phyloP scores from a whole-genome alignment of 2,888 invertebrate species.

The Drosophila helvetica region DNA sequence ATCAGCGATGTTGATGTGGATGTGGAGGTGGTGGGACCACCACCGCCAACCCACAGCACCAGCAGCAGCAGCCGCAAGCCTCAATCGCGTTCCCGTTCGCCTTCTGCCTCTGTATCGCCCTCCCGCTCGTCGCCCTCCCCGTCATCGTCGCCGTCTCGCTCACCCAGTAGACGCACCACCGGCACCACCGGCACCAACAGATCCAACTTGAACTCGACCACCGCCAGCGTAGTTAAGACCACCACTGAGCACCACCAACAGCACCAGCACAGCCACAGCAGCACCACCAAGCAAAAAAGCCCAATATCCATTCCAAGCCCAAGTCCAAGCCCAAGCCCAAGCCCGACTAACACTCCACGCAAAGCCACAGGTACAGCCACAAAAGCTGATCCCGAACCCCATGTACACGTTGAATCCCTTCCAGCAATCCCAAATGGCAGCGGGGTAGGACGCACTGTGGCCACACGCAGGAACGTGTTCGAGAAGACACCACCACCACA shows the following conservation, averaged over 20 bases:
- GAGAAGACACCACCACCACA: constrained; percentile 64
- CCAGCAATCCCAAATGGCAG: constrained; percentile 53
- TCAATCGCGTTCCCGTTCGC: constrained; percentile 22
- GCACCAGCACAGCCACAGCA: constrained; percentile 16
- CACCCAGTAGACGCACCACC: constrained; percentile 51
- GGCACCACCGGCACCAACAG: too few species aligned
- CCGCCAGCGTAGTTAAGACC: constrained; percentile 60
- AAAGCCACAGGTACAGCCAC: constrained; percentile 1
- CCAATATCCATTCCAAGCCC: constrained; percentile 7
- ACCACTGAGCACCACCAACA: constrained; percentile 73
- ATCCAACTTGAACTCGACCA: constrained; percentile 35
- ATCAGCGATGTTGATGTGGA: constrained; percentile 56
- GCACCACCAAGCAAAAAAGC: constrained; percentile 37
- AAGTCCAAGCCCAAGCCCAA: constrained; percentile 52
- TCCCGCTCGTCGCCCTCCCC: constrained; percentile 27
- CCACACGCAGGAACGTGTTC: constrained; percentile 81
- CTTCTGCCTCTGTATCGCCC: constrained; percentile 28
- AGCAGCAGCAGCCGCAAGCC: constrained; percentile 20
- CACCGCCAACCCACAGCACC: constrained; percentile 25
- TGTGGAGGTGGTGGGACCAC: constrained; percentile 44
- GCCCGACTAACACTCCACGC: constrained; percentile 62
- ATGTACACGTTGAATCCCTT: constrained; percentile 75
- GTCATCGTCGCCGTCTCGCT: constrained; percentile 17
- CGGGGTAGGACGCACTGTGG: constrained; percentile 72
- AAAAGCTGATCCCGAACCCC: constrained; percentile 59